Conservation (phyloP, 2,797 vertebrate genomes). For the Leptatherina wallacei region DNA sequence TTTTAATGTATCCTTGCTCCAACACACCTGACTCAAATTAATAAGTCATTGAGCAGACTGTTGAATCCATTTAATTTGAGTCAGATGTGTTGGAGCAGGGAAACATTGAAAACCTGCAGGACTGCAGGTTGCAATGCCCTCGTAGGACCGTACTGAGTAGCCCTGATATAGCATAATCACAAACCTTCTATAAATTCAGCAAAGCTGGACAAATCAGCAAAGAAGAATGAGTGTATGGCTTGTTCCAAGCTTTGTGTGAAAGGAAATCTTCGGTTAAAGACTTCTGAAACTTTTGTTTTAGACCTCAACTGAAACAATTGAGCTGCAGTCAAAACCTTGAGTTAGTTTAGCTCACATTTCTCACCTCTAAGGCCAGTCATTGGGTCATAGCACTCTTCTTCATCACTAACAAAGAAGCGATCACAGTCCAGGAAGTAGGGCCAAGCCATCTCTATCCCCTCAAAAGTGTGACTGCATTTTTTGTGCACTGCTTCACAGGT, state of each 20-base stretch:
- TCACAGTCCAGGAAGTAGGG: constrained; percentile 95
- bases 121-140: too few species aligned
- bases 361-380: constrained; percentile 89
- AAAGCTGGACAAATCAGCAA: background rate
- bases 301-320: background rate
- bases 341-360: background rate
- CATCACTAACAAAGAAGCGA: constrained; percentile 86
- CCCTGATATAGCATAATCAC: background rate
- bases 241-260: background rate
- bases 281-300: background rate
- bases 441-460: constrained; percentile 94
- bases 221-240: background rate
- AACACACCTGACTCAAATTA: too few species aligned
- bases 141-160: too few species aligned
- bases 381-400: constrained; percentile 92
- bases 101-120: too few species aligned
- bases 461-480: constrained; percentile 86
- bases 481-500: constrained; percentile 84
- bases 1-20: too few species aligned
- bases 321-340: background rate
- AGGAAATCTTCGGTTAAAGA: background rate
- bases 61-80: too few species aligned
- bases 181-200: background rate
- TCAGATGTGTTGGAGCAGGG: too few species aligned
- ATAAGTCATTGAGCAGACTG: too few species aligned